Conservation (phyloP, 2,113 vertebrate genomes). For the Eudyptes chrysolophus region DNA sequence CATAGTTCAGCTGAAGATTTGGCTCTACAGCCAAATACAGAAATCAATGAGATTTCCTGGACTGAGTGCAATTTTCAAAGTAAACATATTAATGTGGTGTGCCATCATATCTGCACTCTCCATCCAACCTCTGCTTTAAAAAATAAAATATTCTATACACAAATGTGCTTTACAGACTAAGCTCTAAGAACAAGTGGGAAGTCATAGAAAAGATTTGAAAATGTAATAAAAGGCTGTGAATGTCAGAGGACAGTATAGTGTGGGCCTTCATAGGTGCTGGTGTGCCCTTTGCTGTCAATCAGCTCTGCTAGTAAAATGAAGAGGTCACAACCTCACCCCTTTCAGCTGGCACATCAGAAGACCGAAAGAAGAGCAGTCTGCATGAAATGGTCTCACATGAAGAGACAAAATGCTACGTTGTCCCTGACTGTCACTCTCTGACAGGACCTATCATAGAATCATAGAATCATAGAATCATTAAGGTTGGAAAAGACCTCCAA, state of each 20-base stretch:
- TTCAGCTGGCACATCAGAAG: background rate
- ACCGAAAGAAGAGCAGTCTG: background rate
- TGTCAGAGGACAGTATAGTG: background rate
- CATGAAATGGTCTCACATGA: background rate
- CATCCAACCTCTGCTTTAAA: background rate
- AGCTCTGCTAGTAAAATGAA: background rate
- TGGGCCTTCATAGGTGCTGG: background rate
- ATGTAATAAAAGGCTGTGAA: background rate
- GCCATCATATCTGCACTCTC: background rate
- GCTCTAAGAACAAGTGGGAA: background rate
- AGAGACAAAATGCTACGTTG: background rate
- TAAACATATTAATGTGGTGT: background rate
- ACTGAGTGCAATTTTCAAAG: background rate
- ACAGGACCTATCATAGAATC: background rate
- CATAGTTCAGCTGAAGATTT: background rate
- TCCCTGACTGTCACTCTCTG: background rate
- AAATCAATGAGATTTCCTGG: constrained; percentile 19
- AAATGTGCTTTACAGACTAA: background rate
- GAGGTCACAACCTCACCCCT: background rate
- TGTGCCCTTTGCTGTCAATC: background rate
- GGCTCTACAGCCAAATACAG: background rate
- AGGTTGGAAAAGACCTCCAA: too few relatives aligned
- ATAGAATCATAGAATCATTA: too few relatives aligned
- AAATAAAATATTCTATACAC: background rate
- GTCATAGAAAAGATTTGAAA: background rate